Evolutionary conservation across 2,113 vertebrate genomes (phyloP).

Genomic region (Willisornis vidua): DNA sequence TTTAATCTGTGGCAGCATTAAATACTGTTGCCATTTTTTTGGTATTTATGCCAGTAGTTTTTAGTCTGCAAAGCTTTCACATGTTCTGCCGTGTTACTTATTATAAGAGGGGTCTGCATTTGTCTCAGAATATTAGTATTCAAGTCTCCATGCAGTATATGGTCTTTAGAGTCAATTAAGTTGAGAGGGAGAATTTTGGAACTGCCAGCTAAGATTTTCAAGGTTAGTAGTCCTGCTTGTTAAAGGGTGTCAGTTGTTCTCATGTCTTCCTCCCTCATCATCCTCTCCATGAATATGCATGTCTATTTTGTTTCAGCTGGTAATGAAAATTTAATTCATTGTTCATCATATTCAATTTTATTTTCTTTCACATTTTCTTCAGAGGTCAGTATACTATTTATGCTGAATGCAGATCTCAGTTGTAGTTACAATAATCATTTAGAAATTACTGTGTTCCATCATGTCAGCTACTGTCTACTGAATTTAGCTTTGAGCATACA

Average conservation of each 20-base stretch:
- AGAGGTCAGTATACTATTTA: neutral
- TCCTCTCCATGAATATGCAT: fast-evolving
- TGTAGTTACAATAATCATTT: neutral
- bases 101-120: neutral
- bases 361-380: neutral
- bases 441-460: neutral
- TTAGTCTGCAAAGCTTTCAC: neutral
- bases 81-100: neutral
- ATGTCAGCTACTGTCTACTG: neutral
- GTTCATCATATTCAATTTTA: neutral
- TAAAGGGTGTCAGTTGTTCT: neutral
- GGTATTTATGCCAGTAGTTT: neutral
- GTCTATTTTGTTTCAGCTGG: neutral
- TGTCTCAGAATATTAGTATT: neutral
- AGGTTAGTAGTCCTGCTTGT: neutral
- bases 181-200: neutral
- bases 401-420: neutral
- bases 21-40: neutral
- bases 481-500: neutral
- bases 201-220: neutral
- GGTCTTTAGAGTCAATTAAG: neutral
- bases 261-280: neutral
- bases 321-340: neutral
- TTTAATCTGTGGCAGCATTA: neutral
- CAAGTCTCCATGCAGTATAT: neutral